Base-by-base conservation (phyloP, 35 echinoderm and acorn worm genomes). In the Diadema setosum region DNA sequence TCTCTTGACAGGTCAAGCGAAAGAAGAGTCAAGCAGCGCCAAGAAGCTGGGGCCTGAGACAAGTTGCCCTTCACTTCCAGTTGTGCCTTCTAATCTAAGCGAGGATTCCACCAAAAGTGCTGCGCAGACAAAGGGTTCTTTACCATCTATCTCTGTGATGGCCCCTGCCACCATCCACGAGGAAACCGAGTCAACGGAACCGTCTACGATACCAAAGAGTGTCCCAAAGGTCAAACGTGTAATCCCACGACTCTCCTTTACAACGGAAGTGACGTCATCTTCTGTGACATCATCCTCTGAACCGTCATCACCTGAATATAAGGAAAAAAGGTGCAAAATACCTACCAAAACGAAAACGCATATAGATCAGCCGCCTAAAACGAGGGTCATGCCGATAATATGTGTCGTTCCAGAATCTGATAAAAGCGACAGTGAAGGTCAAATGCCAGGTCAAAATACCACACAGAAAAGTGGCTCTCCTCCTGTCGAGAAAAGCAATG, bases 381-480 rank as follows among this genome's bases (percentile, higher is more conserved):
- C 34, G 14, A 78, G 29, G 1, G 73, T 18, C 39, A 35, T 78
- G 73, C 73, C 73, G 25, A 78, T 78, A 11, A 78, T 78, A 4
- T 78, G 73, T 36, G 40, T 78, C 12, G 73, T 41, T 21, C 15
- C 26, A 25, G 73, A 78, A n/a, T 78, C 73, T 9, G 73, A 78
- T 41, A 78, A 78, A 78, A 78, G 73, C 44, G 73, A 78, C 40
- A 78, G 40, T 44, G 73, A 78, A n/a, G 25, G 27, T 78, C 73
- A 42, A 21, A 21, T 41, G 2, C n/a, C n/a, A n/a, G n/a, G n/a
- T n/a, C n/a, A n/a, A n/a, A 67, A 67, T 34, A 67, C 63, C 30
- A 67, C 25, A 7, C 27, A 34, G 18, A n/a, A n/a, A n/a, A 34
- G 37, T 15, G 29, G 63, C 37, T 67, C 63, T 26, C 63, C 63